Evolutionary conservation across 2,888 invertebrate genomes (phyloP).

Genomic region (Orgyia antiqua): DNA sequence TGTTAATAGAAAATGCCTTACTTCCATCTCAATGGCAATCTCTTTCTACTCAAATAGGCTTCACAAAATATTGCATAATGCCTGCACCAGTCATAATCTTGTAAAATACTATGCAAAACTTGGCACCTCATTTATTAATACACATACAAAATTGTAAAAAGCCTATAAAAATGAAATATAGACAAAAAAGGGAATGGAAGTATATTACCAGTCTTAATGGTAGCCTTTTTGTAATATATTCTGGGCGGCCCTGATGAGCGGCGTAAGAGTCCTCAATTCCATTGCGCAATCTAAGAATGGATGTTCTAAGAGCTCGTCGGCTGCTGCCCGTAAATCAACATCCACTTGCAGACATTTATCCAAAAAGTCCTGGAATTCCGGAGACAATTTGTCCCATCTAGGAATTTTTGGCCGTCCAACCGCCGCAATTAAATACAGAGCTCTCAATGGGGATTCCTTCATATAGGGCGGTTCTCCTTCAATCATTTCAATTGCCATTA

Average conservation of each 20-base stretch:
- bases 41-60: constrained; percentile 4
- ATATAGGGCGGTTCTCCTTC: constrained; percentile 98
- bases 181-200: constrained; percentile 41
- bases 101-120: constrained; percentile 30
- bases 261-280: constrained; percentile 88
- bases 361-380: constrained; percentile 88
- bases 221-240: constrained; percentile 84
- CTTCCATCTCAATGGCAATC: constrained; percentile 4
- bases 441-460: constrained; percentile 94
- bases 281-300: constrained; percentile 88
- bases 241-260: constrained; percentile 94
- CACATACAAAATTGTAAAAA: constrained; percentile 46
- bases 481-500: constrained; percentile 96
- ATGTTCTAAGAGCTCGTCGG: constrained; percentile 87
- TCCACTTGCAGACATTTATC: constrained; percentile 93
- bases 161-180: constrained; percentile 49
- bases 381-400: constrained; percentile 87
- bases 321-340: constrained; percentile 86
- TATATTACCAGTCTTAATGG: constrained; percentile 52
- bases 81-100: constrained; percentile 17
- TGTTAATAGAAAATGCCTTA: constrained; percentile 17
- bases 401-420: constrained; percentile 95
- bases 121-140: constrained; percentile 43
- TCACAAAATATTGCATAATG: constrained; percentile 17
- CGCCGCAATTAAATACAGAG: constrained; percentile 96